phyloP scores from a whole-genome alignment of 2,113 vertebrate species.

The Felis catus region DNA sequence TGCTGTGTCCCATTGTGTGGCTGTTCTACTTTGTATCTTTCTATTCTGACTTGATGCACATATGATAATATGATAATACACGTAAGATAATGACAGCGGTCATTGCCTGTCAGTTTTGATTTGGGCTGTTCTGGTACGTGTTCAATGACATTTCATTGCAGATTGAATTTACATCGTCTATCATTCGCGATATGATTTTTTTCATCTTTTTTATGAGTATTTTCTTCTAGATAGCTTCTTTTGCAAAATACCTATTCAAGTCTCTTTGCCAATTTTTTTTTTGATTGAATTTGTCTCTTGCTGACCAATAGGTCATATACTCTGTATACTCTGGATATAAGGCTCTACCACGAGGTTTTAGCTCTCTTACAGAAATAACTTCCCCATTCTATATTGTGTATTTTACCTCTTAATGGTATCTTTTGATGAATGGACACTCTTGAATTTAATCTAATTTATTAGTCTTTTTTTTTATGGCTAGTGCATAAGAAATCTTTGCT shows the following conservation, averaged over 20 bases:
- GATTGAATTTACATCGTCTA: not conserved
- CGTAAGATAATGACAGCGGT: no score
- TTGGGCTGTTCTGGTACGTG: not conserved
- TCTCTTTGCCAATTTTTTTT: not conserved
- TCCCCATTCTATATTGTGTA: accelerated
- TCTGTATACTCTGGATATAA: not conserved
- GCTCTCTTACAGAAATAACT: not conserved
- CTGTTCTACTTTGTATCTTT: not conserved
- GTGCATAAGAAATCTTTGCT: not conserved
- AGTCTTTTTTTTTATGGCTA: no score
- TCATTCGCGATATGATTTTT: not conserved
- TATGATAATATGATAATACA: not conserved
- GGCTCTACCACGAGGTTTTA: not conserved
- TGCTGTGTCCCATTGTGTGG: no score
- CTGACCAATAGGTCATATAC: not conserved
- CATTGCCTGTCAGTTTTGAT: not conserved
- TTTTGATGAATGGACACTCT: not conserved
- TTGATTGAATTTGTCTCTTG: accelerated
- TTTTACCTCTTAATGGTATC: not conserved
- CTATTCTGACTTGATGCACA: not conserved
- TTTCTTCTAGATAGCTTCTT: not conserved
- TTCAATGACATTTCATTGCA: not conserved
- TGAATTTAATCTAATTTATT: not conserved
- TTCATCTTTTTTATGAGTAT: not conserved
- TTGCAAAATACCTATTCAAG: not conserved